These are phyloP conservation scores for Hemaris fuciformis DNA, from an alignment of 2,888 invertebrate species.

Conservation along the genomic window DNA sequence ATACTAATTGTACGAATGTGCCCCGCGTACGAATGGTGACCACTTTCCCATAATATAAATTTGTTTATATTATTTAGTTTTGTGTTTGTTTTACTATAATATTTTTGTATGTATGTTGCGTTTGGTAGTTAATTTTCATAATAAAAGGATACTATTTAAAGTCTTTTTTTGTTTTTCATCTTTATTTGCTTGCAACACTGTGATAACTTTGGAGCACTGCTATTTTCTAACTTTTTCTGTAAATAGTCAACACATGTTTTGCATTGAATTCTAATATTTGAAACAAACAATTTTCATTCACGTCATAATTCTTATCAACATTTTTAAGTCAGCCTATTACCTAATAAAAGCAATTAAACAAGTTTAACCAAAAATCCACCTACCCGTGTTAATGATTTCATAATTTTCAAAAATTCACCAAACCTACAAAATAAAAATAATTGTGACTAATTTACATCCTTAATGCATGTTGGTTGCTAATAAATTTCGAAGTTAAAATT, in stretches of 20 bases:
- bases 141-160: constrained; percentile 4
- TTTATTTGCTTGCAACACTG: not conserved
- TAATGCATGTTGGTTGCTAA: not conserved
- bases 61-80: constrained; percentile 15
- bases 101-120: constrained; percentile 10
- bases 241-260: not conserved
- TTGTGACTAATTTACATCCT: not conserved
- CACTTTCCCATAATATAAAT: too few relatives aligned
- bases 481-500: not conserved
- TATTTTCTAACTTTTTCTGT: not conserved
- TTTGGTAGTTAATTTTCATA: constrained; percentile 8
- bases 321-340: too few relatives aligned
- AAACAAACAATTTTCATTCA: too few relatives aligned
- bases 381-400: too few relatives aligned
- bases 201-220: not conserved
- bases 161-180: constrained; percentile 1
- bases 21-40: too few relatives aligned
- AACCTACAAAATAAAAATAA: not conserved
- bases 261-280: not conserved
- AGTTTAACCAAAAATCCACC: too few relatives aligned
- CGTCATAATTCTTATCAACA: too few relatives aligned
- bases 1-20: too few relatives aligned
- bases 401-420: not conserved
- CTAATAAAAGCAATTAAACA: too few relatives aligned
- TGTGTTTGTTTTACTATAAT: constrained; percentile 25